Conservation (phyloP, 2,888 invertebrate species). For the Sabellastarte sp. region DNA sequence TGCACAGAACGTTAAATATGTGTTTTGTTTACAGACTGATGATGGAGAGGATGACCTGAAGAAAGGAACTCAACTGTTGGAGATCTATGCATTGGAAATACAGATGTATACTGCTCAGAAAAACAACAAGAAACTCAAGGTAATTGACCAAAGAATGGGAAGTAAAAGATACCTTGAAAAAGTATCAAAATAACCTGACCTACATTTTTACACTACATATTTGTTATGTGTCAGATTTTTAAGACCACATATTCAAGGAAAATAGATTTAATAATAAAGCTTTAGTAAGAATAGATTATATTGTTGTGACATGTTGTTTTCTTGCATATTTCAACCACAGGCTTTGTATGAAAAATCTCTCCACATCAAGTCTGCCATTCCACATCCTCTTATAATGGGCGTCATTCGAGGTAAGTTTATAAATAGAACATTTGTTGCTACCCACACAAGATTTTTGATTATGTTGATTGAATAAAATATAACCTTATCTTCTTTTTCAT, state of each 20-base stretch:
- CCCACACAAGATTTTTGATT: too few species aligned
- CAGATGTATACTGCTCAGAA: conserved; percentile 99
- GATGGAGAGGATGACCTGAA: conserved; percentile 97
- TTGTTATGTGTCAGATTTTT: too few species aligned
- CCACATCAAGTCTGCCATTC: conserved; percentile 98
- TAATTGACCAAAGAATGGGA: too few species aligned
- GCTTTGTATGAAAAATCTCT: conserved; percentile 96
- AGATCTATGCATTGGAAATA: conserved; percentile 98
- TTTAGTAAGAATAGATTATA: neutral
- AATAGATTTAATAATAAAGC: neutral
- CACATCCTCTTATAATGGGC: conserved; percentile 99
- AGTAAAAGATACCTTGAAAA: too few species aligned
- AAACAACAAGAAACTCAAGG: conserved; percentile 89
- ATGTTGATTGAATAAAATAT: too few species aligned
- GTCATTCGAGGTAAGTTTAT: conserved; percentile 88
- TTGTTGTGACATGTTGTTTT: neutral
- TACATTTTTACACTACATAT: too few species aligned
- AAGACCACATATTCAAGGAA: too few species aligned
- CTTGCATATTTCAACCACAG: conserved; percentile 35
- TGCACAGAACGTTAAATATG: too few species aligned
- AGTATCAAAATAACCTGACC: too few species aligned
- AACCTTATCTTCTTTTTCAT: too few species aligned
- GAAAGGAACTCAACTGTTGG: conserved; percentile 92
- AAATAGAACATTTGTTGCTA: too few species aligned
- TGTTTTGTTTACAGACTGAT: conserved; percentile 71